Base-by-base conservation (phyloP, 2,113 vertebrate species). In the Pitta sordida region DNA sequence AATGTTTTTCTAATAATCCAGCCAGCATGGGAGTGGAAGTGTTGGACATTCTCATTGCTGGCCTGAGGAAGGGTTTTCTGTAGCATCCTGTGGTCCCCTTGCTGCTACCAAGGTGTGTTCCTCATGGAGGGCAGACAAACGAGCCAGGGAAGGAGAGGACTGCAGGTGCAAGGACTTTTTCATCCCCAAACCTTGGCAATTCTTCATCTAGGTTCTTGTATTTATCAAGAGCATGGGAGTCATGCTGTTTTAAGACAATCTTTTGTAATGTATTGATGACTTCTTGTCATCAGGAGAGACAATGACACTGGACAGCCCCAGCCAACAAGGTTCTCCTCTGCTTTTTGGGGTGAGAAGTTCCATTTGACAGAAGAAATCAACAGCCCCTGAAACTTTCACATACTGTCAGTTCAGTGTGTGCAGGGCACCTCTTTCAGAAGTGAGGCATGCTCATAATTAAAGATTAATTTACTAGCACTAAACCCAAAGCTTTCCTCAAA, bases 401-500 rank as follows among this genome's bases (percentile, higher is more conserved):
- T 68, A 41, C 63, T 88, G 41, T 32, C 75, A 44, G 37, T 64
- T 85, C 75, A 62, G 59, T 1, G 1, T 58, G 74, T 34, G 30
- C 60, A 63, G 60, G 48, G 76, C 68, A 39, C 48, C 81, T 63
- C 73, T 67, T 77, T 59, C 80, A 60, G 52, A 78, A 94, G 39
- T 41, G 88, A 96, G 41, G 80, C 15, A 2, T 82, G 76, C 29
- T 88, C 77, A 44, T 96, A 94, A 94, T 88, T 92, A 95, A 96
- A 94, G 86, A 90, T 90, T 91, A 90, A 91, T 96, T 93, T 90
- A 55, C 69, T 18, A 95, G 83, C 88, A 41, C 80, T 90, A 83
- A 95, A 94, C 43, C 87, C 77, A 87, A 90, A 95, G 86, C 88
- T 78, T 95, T 74, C 77, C 73, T 88, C 64, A 84, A 90, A 96